Evolutionary conservation across 2,113 vertebrate species (phyloP).

Genomic region (Megalops atlanticus): DNA sequence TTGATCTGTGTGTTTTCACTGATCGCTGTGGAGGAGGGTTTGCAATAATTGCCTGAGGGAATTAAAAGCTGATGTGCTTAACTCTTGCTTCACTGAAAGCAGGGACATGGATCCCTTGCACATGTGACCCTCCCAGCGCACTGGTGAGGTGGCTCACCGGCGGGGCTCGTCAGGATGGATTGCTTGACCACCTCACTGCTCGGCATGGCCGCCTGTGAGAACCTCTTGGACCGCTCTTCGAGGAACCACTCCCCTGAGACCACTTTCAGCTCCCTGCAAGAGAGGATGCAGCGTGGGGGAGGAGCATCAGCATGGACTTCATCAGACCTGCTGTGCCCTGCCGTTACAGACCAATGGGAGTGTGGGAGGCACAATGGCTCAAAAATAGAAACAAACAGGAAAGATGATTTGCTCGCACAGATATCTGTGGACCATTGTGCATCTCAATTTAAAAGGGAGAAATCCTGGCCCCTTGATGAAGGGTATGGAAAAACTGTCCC

Average conservation of each 20-base stretch:
- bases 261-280: constrained; percentile 82
- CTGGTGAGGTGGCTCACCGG: constrained; percentile 79
- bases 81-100: background rate
- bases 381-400: background rate
- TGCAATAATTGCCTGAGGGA: background rate
- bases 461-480: too few relatives aligned
- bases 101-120: background rate
- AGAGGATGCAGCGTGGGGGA: background rate
- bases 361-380: too few relatives aligned
- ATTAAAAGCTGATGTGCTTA: background rate
- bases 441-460: too few relatives aligned
- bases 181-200: constrained; percentile 86
- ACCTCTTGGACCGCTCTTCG: constrained; percentile 91
- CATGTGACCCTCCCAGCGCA: background rate
- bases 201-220: constrained; percentile 70
- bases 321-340: too few relatives aligned
- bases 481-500: too few relatives aligned
- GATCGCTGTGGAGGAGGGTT: background rate
- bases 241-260: constrained; percentile 96
- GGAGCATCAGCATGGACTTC: background rate
- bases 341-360: too few relatives aligned
- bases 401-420: too few relatives aligned
- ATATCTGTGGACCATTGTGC: too few relatives aligned
- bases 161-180: constrained; percentile 80
- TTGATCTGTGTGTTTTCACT: background rate